Conservation (phyloP, 2,797 vertebrate species). For the Nothura maculosa region DNA sequence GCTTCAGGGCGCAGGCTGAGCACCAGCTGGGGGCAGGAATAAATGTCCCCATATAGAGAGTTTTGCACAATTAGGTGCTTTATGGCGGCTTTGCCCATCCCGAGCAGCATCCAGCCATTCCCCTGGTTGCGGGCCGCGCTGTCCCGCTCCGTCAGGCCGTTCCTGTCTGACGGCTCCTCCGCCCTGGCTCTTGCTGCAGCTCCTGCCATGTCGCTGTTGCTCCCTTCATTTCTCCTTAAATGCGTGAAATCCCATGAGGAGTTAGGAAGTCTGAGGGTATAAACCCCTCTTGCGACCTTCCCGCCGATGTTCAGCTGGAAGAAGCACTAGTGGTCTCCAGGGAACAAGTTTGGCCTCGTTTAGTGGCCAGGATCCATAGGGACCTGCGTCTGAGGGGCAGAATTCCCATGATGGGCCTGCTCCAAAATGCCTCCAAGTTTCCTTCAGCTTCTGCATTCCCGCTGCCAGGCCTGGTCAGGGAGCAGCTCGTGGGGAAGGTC, state of each 20-base stretch:
- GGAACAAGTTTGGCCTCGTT: not conserved
- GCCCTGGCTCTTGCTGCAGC: not conserved
- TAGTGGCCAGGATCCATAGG: fast-evolving
- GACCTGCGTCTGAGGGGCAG: not conserved
- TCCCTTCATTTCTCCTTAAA: not conserved
- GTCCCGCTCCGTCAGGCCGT: not conserved
- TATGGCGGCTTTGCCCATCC: conserved; percentile 63
- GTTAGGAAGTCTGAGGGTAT: fast-evolving
- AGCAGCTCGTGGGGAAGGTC: not conserved
- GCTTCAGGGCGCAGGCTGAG: conserved; percentile 66
- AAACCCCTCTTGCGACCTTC: fast-evolving
- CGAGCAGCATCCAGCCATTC: not conserved
- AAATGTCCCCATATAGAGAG: conserved; percentile 50
- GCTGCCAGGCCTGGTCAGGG: no score
- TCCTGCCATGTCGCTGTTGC: fast-evolving
- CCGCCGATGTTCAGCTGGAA: fast-evolving
- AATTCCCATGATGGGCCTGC: not conserved
- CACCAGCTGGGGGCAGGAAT: conserved; percentile 71
- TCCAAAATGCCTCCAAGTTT: not conserved
- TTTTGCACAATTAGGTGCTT: conserved; percentile 75
- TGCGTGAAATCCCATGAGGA: fast-evolving
- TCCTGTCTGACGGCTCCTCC: not conserved
- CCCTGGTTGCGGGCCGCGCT: not conserved
- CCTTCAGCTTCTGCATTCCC: not conserved
- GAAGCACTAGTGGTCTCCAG: not conserved